These are phyloP conservation scores for Etheostoma cragini DNA, from an alignment of 2,113 vertebrate species.

Conservation along the genomic window DNA sequence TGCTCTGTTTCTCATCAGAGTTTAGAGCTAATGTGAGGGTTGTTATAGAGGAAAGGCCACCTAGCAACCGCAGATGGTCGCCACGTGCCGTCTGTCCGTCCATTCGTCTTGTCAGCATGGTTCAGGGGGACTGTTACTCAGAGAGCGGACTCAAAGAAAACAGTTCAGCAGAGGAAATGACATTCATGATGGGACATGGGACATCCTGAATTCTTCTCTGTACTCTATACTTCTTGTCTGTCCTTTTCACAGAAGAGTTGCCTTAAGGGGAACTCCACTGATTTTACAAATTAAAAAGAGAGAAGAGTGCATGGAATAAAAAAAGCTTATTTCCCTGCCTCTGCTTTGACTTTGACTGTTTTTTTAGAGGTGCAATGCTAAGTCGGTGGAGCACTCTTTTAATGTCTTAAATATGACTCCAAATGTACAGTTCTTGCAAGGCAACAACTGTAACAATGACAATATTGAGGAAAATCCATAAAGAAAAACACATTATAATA, in stretches of 20 bases:
- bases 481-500: not conserved
- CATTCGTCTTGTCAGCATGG: constrained; percentile 63
- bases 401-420: not conserved
- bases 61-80: constrained; percentile 64
- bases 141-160: constrained; percentile 44
- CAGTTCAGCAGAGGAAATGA: constrained; percentile 39
- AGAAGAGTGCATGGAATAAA: not conserved
- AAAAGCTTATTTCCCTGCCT: not conserved
- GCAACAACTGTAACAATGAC: not conserved
- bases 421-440: not conserved
- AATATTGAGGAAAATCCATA: not conserved
- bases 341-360: not conserved
- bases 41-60: constrained; percentile 51
- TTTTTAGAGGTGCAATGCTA: not conserved
- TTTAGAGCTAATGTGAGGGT: constrained; percentile 41
- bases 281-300: not conserved
- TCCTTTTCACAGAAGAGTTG: constrained; percentile 9
- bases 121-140: constrained; percentile 45
- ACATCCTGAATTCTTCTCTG: not conserved
- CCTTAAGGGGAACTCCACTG: constrained; percentile 1
- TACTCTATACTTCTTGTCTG: constrained; percentile 17
- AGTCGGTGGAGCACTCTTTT: not conserved
- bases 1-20: constrained; percentile 55
- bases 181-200: constrained; percentile 18
- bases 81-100: constrained; percentile 57